phyloP scores from a whole-genome alignment of 2,888 invertebrate genomes.

The Pristionchus fissidentatus region DNA sequence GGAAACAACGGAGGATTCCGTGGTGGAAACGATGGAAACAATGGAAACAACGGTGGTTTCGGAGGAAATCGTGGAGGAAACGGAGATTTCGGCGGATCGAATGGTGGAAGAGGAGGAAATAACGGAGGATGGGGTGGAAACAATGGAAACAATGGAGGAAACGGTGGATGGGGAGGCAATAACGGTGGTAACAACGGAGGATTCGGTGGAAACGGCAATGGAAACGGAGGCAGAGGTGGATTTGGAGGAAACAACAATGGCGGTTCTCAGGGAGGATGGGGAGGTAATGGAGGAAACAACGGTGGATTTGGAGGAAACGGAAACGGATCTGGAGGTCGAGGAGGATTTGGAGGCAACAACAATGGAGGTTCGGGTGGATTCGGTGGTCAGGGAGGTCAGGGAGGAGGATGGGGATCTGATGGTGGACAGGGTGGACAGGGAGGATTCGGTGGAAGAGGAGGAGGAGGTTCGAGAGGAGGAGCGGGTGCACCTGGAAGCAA shows the following conservation, averaged over 20 bases:
- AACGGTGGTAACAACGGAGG: neutral
- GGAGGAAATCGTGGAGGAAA: slow-evolving; percentile 33
- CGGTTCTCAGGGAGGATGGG: neutral
- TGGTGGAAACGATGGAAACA: neutral
- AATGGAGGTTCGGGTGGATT: neutral
- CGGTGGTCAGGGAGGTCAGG: slow-evolving; percentile 25
- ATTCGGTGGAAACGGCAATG: neutral
- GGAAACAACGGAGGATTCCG: neutral
- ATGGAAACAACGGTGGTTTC: neutral
- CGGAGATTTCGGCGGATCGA: neutral
- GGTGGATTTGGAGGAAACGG: slow-evolving; percentile 14
- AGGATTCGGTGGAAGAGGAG: neutral
- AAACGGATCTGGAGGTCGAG: neutral
- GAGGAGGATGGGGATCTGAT: neutral
- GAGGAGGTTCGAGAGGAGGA: neutral
- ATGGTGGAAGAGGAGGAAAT: neutral
- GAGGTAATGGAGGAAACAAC: neutral
- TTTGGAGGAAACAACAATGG: neutral
- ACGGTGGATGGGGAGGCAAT: slow-evolving; percentile 21
- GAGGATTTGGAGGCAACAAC: no score
- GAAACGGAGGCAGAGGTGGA: slow-evolving; percentile 3
- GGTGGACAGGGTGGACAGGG: neutral
- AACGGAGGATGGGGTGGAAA: neutral
- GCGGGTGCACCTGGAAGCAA: neutral
- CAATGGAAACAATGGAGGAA: neutral